These are phyloP conservation scores for Apteryx owenii DNA, from an alignment of 2,113 vertebrate genomes.

Conservation along the genomic window DNA sequence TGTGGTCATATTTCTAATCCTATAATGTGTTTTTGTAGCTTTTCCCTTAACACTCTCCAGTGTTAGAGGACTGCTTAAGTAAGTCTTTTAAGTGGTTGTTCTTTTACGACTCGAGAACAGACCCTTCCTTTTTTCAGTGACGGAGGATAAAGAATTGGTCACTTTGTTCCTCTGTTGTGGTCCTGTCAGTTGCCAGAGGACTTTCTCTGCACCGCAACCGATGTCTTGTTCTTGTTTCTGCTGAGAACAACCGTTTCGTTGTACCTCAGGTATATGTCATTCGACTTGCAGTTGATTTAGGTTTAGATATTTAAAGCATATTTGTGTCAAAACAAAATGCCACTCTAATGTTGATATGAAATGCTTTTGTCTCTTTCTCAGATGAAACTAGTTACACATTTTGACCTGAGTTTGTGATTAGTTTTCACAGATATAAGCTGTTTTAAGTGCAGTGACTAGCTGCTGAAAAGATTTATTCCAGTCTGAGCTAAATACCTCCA, in stretches of 20 bases:
- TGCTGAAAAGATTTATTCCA: background rate
- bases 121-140: background rate
- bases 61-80: background rate
- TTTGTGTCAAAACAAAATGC: background rate
- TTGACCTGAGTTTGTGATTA: background rate
- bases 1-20: background rate
- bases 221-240: fast-evolving
- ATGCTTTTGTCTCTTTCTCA: background rate
- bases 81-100: background rate
- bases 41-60: background rate
- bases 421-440: fast-evolving
- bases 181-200: background rate
- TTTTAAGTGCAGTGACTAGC: background rate
- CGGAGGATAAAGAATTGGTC: background rate
- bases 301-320: background rate
- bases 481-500: background rate
- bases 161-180: background rate
- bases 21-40: background rate
- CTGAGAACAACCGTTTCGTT: fast-evolving
- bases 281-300: background rate
- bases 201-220: background rate
- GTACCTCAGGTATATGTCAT: fast-evolving
- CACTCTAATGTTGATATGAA: background rate
- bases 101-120: background rate
- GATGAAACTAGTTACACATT: fast-evolving